Conservation (phyloP, 2,888 invertebrate genomes). For the Taphrorychus bicolor region DNA sequence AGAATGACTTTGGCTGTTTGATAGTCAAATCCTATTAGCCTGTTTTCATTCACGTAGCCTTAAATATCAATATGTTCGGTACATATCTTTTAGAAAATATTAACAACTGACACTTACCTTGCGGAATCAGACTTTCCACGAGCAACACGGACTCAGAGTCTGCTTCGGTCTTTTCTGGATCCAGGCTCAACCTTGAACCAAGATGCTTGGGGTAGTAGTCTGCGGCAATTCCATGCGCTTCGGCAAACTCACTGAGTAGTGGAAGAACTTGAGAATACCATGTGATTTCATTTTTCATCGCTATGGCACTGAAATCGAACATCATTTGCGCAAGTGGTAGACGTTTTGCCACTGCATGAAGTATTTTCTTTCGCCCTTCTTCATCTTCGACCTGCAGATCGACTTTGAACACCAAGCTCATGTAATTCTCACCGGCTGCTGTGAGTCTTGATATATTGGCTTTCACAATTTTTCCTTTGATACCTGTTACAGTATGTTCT, state of each 20-base stretch:
- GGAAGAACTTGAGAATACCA: constrained; percentile 39
- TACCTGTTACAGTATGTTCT: too few species aligned
- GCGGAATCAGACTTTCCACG: constrained; percentile 35
- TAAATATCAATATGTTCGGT: neutral
- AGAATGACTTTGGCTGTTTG: constrained; percentile 24
- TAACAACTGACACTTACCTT: constrained; percentile 23
- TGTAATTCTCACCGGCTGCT: too few species aligned
- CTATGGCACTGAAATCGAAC: too few species aligned
- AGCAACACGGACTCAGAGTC: constrained; percentile 37
- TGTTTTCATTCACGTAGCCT: constrained; percentile 35
- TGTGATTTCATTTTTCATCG: constrained; percentile 30
- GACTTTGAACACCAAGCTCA: too few species aligned
- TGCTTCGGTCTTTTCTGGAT: neutral
- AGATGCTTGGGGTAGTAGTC: constrained; percentile 36
- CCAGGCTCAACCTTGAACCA: constrained; percentile 30
- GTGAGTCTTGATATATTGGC: too few species aligned
- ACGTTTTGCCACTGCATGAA: too few species aligned
- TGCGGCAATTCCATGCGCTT: constrained; percentile 21
- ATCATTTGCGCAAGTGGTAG: too few species aligned
- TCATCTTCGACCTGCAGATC: too few species aligned
- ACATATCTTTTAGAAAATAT: neutral
- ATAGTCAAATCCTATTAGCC: constrained; percentile 32
- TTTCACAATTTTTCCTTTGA: too few species aligned
- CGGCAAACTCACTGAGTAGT: constrained; percentile 31
- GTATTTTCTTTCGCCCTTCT: too few species aligned